Percentiles rank a stretch among this genome's conserved stretches.
These are phyloP conservation scores for Leptinotarsa lineolata DNA, from an alignment of 1,140 invertebrate genomes.

Conservation along the genomic window DNA sequence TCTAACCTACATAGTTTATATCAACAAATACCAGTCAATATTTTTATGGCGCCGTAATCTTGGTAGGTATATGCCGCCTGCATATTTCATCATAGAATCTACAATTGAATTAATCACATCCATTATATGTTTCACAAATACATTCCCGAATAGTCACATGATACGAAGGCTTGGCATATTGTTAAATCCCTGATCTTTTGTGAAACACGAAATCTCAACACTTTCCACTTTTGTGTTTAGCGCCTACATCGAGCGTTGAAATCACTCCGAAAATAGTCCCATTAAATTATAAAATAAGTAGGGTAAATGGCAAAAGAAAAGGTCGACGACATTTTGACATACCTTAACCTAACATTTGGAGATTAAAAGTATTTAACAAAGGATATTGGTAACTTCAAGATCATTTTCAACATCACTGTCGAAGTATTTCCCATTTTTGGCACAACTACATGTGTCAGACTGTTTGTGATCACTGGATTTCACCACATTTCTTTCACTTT, in stretches of 20 bases:
- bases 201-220: background rate
- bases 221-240: background rate
- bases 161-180: conserved; percentile 13
- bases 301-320: conserved; percentile 43
- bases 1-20: conserved; percentile 4
- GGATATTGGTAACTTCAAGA: conserved; percentile 13
- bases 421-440: conserved; percentile 14
- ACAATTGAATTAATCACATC: conserved; percentile 19
- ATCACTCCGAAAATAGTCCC: background rate
- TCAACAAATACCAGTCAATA: background rate
- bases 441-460: conserved; percentile 21
- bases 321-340: conserved; percentile 51
- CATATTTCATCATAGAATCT: conserved; percentile 6
- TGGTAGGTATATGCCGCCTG: background rate
- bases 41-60: conserved; percentile 1
- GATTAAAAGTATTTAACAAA: conserved; percentile 25
- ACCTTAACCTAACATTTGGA: conserved; percentile 46
- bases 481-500: conserved; percentile 31
- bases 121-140: conserved; percentile 6
- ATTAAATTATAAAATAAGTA: conserved; percentile 33
- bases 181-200: background rate
- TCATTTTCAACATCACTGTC: conserved; percentile 18
- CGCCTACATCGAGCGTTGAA: background rate
- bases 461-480: conserved; percentile 23
- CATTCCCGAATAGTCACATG: conserved; percentile 17